These are phyloP conservation scores for Dolichallabes microphthalmus DNA, from an alignment of 2,113 vertebrate species.

Conservation along the genomic window DNA sequence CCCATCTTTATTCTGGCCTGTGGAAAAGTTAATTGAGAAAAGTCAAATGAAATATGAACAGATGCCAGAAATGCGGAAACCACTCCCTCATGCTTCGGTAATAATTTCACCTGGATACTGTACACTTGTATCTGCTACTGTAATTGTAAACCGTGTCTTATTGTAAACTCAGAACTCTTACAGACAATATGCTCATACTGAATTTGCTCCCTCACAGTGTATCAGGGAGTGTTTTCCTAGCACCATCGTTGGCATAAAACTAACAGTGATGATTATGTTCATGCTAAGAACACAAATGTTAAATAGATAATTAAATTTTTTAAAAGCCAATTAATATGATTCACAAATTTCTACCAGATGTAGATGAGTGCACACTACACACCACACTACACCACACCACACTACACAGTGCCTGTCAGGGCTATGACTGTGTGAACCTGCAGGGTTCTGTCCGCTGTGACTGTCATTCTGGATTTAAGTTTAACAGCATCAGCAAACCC, in stretches of 20 bases:
- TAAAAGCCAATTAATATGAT: background rate
- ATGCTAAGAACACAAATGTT: background rate
- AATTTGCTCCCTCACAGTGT: background rate
- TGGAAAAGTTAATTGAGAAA: background rate
- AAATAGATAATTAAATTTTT: background rate
- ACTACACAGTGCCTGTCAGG: constrained; percentile 76
- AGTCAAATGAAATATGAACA: background rate
- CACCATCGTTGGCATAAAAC: background rate
- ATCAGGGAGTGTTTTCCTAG: background rate
- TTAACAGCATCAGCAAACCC: constrained; percentile 80
- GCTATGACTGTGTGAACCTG: constrained; percentile 84
- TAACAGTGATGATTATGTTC: background rate
- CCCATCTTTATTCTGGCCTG: background rate
- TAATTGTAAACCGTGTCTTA: background rate
- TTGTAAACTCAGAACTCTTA: background rate
- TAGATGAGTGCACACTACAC: constrained; percentile 93
- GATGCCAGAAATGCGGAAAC: background rate
- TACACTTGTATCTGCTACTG: background rate
- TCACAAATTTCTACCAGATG: constrained; percentile 69
- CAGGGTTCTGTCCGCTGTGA: constrained; percentile 89
- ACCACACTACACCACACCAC: no score
- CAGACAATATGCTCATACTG: background rate
- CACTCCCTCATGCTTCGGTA: background rate
- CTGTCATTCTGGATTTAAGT: constrained; percentile 83
- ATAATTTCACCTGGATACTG: background rate